Evolutionary conservation across 2,888 invertebrate species (phyloP).

Genomic region (Chrysotoxum bicinctum): DNA sequence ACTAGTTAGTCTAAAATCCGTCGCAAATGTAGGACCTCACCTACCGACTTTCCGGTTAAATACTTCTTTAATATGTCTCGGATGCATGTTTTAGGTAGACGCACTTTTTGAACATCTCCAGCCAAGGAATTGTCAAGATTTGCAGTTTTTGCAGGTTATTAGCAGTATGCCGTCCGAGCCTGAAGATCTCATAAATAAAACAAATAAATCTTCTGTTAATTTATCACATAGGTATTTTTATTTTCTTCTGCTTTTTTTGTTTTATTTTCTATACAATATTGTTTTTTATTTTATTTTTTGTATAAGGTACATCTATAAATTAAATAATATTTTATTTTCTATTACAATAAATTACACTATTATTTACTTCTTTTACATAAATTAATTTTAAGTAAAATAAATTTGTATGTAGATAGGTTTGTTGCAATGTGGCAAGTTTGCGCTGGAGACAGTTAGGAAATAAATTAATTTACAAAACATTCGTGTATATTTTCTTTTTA

Average conservation of each 20-base stretch:
- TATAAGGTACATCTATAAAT: conserved; percentile 72
- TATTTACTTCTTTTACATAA: conserved; percentile 48
- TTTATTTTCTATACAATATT: conserved; percentile 44
- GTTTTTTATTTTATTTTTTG: conserved; percentile 29
- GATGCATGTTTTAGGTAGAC: too few relatives aligned
- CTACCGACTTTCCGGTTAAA: too few relatives aligned
- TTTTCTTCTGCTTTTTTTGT: conserved; percentile 51
- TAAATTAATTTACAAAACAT: conserved; percentile 57
- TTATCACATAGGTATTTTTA: conserved; percentile 68
- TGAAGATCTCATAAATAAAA: background rate
- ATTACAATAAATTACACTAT: conserved; percentile 68
- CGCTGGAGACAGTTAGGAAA: conserved; percentile 33
- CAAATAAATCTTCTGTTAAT: conserved; percentile 3
- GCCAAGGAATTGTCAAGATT: too few relatives aligned
- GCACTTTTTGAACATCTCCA: too few relatives aligned
- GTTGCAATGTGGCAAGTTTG: conserved; percentile 29
- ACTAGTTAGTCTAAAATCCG: too few relatives aligned
- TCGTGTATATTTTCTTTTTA: background rate
- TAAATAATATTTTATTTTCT: conserved; percentile 53
- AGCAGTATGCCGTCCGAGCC: too few relatives aligned
- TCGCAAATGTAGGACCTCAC: too few relatives aligned
- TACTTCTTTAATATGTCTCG: too few relatives aligned
- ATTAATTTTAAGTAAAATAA: conserved; percentile 18
- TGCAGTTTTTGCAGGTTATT: too few relatives aligned
- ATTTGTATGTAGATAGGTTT: conserved; percentile 22